A percentile compares a stretch with the other conserved stretches of the same genome.
Evolutionary conservation across 2,113 vertebrate species (phyloP).

Genomic region (Australoheros scitulus): DNA sequence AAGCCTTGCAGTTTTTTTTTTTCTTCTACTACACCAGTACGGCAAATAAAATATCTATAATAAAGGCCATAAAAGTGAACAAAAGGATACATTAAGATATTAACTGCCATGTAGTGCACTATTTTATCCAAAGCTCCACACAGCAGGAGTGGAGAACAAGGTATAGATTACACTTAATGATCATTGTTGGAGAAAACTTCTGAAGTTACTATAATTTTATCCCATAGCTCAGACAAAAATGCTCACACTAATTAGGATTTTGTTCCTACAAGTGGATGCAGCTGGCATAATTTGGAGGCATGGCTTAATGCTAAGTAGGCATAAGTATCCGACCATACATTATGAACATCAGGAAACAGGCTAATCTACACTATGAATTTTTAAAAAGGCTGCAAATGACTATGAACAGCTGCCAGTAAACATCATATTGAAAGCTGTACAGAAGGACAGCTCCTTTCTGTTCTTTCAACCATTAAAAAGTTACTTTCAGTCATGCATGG

Average conservation of each 20-base stretch:
- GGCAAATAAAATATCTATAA: conserved; percentile 35
- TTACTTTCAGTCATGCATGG: conserved; percentile 30
- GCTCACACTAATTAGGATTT: conserved; percentile 41
- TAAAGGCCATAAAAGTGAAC: conserved; percentile 38
- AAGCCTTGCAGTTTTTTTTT: neutral
- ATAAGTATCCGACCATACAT: conserved; percentile 52
- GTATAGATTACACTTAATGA: conserved; percentile 9
- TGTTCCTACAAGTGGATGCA: conserved; percentile 56
- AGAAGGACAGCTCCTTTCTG: conserved; percentile 5
- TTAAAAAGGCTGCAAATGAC: conserved; percentile 48
- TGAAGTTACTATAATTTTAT: conserved; percentile 40
- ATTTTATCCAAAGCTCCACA: conserved; percentile 12
- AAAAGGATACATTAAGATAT: conserved; percentile 36
- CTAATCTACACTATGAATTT: conserved; percentile 45
- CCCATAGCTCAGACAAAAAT: conserved; percentile 18
- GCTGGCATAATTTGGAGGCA: conserved; percentile 49
- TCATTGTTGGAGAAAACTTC: neutral
- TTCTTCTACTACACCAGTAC: conserved; percentile 7
- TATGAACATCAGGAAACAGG: conserved; percentile 49
- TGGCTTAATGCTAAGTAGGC: conserved; percentile 40
- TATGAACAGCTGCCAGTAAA: conserved; percentile 56
- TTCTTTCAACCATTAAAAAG: conserved; percentile 39
- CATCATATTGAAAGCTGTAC: conserved; percentile 6
- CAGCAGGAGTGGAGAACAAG: conserved; percentile 1
- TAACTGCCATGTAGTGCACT: conserved; percentile 23